Evolutionary conservation across 2,113 vertebrate species (phyloP).

Genomic region (Peucedramus taeniatus): DNA sequence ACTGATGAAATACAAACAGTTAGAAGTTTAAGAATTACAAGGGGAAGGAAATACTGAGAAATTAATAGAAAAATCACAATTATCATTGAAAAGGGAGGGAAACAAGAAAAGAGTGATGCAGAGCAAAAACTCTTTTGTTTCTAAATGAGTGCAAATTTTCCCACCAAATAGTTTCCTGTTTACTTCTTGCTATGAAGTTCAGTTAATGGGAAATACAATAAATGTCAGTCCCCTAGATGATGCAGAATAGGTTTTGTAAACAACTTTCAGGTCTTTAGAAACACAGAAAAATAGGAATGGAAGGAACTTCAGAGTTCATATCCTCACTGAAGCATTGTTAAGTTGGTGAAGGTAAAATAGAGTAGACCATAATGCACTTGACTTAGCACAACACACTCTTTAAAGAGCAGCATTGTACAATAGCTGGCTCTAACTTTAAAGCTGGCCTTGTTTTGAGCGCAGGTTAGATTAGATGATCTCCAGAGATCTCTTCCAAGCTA

Average conservation of each 20-base stretch:
- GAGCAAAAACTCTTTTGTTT: conserved; percentile 1
- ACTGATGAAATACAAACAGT: background rate
- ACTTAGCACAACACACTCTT: background rate
- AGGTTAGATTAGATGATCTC: background rate
- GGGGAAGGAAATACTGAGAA: background rate
- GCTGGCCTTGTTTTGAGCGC: background rate
- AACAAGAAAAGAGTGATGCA: background rate
- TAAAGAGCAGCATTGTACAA: background rate
- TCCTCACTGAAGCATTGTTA: background rate
- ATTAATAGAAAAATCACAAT: background rate
- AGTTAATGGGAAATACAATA: background rate
- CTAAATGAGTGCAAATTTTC: conserved; percentile 5
- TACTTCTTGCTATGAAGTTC: conserved; percentile 3
- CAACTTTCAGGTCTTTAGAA: background rate
- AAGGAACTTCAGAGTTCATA: background rate
- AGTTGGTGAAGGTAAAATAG: background rate
- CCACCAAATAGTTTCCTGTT: conserved; percentile 32
- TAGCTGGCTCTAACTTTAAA: background rate
- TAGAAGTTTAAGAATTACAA: background rate
- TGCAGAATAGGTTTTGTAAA: background rate
- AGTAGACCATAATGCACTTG: background rate
- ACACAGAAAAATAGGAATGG: background rate
- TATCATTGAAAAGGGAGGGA: background rate
- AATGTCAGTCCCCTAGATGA: background rate
- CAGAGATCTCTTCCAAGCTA: background rate